A percentile compares a stretch with the other conserved stretches of the same genome.
Conservation (phyloP, 2,113 vertebrate genomes). For the Cephalopterus ornatus region DNA sequence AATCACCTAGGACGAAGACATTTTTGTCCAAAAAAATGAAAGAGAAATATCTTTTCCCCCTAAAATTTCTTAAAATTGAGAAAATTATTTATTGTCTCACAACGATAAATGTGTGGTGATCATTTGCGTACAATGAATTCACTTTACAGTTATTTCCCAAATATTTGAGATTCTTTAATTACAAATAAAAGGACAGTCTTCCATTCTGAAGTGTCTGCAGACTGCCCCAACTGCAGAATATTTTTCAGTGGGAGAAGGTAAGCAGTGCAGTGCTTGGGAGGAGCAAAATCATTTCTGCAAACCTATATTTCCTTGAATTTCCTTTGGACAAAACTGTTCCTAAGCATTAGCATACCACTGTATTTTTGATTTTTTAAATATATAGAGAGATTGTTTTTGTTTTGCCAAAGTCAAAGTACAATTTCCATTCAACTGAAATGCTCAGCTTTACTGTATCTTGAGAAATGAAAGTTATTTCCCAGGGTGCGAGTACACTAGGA, state of each 20-base stretch:
- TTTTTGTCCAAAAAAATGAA: background rate
- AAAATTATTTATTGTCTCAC: background rate
- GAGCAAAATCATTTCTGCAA: background rate
- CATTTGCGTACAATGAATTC: background rate
- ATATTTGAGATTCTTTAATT: background rate
- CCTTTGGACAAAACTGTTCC: background rate
- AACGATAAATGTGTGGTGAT: fast-evolving
- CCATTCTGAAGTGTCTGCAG: background rate
- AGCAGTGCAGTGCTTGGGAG: background rate
- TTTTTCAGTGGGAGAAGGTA: background rate
- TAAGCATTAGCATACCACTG: background rate
- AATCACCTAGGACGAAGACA: background rate
- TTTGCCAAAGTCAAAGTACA: background rate
- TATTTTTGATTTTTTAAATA: background rate
- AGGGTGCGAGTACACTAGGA: background rate
- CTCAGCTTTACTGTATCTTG: background rate
- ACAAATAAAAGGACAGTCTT: background rate
- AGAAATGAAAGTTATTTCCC: background rate
- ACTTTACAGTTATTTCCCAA: background rate
- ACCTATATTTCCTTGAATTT: background rate
- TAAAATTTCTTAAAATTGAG: background rate
- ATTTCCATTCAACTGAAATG: background rate
- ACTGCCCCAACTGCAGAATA: background rate
- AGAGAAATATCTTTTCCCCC: fast-evolving
- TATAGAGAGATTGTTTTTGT: background rate